Conservation (phyloP, 2,888 invertebrate species). For the Aporophyla lueneburgensis region DNA sequence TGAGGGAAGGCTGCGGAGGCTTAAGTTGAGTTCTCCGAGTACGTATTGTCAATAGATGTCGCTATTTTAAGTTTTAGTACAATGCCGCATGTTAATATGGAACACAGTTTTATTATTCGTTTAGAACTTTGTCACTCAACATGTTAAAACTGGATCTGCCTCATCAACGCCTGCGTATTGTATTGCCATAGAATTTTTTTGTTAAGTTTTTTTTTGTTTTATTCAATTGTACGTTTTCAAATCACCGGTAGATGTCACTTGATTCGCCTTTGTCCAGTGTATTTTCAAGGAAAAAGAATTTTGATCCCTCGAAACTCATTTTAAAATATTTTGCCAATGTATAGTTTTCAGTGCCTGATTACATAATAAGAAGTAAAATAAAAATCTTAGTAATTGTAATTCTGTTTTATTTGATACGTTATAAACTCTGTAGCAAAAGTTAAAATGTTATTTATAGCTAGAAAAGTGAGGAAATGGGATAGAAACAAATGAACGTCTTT, state of each 20-base stretch:
- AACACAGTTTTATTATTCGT: background rate
- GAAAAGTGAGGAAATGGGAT: slow-evolving; percentile 3
- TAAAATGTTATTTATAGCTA: slow-evolving; percentile 35
- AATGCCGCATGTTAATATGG: background rate
- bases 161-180: background rate
- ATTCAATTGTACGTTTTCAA: slow-evolving; percentile 10
- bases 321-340: slow-evolving; percentile 7
- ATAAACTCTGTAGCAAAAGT: slow-evolving; percentile 62
- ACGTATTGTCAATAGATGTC: slow-evolving; percentile 70
- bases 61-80: slow-evolving; percentile 45
- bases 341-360: slow-evolving; percentile 2
- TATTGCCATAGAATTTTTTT: background rate
- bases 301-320: background rate
- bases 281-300: background rate
- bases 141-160: background rate
- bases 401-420: slow-evolving; percentile 66
- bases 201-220: background rate
- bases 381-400: slow-evolving; percentile 55
- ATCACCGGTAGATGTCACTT: slow-evolving; percentile 37
- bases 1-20: slow-evolving; percentile 82
- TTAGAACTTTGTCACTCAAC: background rate
- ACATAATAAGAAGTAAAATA: slow-evolving; percentile 43
- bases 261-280: background rate
- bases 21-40: slow-evolving; percentile 73
- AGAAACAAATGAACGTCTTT: background rate